Evolutionary conservation across 2,888 invertebrate genomes (phyloP).

Genomic region (Choristoneura rosaceana): DNA sequence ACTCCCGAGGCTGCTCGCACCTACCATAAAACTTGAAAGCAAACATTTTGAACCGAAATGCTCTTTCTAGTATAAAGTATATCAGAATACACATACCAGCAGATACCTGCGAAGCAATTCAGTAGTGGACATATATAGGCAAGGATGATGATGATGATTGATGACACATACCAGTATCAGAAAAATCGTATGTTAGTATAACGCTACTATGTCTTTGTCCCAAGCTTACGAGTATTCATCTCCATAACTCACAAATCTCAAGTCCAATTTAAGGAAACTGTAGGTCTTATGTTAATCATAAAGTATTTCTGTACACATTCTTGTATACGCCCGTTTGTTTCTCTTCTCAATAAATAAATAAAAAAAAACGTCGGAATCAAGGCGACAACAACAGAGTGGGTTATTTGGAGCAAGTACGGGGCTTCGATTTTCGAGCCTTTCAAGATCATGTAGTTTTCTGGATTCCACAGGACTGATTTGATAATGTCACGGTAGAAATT

Average conservation of each 20-base stretch:
- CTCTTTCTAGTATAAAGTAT: neutral
- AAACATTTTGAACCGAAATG: neutral
- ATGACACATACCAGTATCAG: neutral
- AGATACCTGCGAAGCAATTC: too few relatives aligned
- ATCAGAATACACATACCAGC: neutral
- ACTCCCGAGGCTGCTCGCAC: neutral
- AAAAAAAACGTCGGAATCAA: neutral
- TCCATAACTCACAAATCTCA: neutral
- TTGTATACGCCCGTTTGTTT: too few relatives aligned
- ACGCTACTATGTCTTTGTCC: neutral
- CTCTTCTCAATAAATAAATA: too few relatives aligned
- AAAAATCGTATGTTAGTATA: neutral
- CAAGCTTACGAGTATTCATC: neutral
- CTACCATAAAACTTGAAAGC: neutral
- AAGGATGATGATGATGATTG: too few relatives aligned
- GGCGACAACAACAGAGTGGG: neutral
- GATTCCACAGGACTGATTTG: neutral
- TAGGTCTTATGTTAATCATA: too few relatives aligned
- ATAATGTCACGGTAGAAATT: neutral
- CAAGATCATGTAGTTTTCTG: neutral
- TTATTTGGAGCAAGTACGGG: slow-evolving; percentile 23
- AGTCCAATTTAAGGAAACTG: too few relatives aligned
- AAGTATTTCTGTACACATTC: too few relatives aligned
- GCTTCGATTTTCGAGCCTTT: neutral
- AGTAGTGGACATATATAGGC: too few relatives aligned